phyloP scores from a whole-genome alignment of 1,140 invertebrate genomes.

The Monochamus saltuarius region DNA sequence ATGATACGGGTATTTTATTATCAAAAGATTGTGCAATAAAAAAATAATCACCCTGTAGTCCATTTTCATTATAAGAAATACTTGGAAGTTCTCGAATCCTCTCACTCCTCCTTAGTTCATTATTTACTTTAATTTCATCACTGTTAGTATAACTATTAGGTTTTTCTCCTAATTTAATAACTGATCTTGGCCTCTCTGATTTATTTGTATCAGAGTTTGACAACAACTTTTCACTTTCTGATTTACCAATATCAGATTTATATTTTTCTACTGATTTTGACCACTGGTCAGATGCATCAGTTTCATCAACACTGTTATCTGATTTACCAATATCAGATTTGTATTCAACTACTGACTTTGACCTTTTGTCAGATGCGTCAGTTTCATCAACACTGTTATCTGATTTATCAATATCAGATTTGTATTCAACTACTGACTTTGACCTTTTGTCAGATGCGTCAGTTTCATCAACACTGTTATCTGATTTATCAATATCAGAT shows the following conservation, averaged over 20 bases:
- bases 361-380: neutral
- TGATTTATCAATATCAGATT: slow-evolving; percentile 8
- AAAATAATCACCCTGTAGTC: slow-evolving; percentile 2
- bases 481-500: neutral
- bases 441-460: neutral
- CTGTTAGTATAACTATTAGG: too few relatives aligned
- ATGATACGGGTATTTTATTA: slow-evolving; percentile 6
- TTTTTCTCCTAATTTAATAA: too few relatives aligned
- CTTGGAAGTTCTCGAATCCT: slow-evolving; percentile 10
- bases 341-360: neutral
- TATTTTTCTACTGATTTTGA: too few relatives aligned
- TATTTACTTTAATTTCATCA: neutral
- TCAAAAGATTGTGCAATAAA: neutral
- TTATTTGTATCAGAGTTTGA: too few relatives aligned
- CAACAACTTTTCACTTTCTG: too few relatives aligned
- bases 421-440: neutral
- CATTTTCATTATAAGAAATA: too few relatives aligned
- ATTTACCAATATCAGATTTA: too few relatives aligned
- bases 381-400: neutral
- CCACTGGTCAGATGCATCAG: neutral
- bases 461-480: too few relatives aligned
- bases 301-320: neutral
- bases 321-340: slow-evolving; percentile 5
- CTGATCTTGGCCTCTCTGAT: too few relatives aligned
- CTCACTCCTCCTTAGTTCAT: slow-evolving; percentile 22